These are phyloP conservation scores for Umimayanthus kanabou DNA, from an alignment of 92 coral and sea anemone species.

Conservation along the genomic window DNA sequence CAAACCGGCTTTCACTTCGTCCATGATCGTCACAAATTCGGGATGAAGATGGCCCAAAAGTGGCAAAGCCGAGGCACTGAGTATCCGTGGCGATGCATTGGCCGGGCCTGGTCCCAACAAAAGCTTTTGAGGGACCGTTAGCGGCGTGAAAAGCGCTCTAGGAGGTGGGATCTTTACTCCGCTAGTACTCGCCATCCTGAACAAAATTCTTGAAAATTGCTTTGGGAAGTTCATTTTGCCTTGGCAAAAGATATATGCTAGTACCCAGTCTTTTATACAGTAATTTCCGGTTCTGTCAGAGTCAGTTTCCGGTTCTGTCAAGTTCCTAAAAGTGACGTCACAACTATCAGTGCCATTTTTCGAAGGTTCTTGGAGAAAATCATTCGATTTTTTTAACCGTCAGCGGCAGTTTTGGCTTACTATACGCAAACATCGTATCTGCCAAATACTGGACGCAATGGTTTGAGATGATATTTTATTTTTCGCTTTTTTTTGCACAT, in stretches of 20 bases:
- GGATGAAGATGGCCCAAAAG: slow-evolving; percentile 90
- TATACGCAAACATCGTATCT: too few relatives aligned
- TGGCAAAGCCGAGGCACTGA: slow-evolving; percentile 83
- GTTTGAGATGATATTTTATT: too few relatives aligned
- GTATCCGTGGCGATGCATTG: slow-evolving; percentile 81
- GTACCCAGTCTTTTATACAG: slow-evolving; percentile 19
- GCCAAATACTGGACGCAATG: too few relatives aligned
- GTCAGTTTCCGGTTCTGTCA: too few relatives aligned
- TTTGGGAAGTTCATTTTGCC: not conserved
- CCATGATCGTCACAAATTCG: slow-evolving; percentile 49
- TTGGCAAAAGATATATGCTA: not conserved
- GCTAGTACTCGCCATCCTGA: slow-evolving; percentile 19
- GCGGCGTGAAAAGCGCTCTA: slow-evolving; percentile 75
- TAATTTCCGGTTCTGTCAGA: slow-evolving; percentile 8
- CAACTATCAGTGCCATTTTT: too few relatives aligned
- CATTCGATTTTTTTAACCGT: too few relatives aligned
- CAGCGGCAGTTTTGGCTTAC: too few relatives aligned
- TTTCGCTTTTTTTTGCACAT: too few relatives aligned
- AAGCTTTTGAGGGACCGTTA: slow-evolving; percentile 78
- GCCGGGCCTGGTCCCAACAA: slow-evolving; percentile 98
- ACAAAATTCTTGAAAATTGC: not conserved
- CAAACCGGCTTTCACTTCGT: slow-evolving; percentile 41
- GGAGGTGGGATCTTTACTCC: slow-evolving; percentile 63
- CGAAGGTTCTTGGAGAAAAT: too few relatives aligned
- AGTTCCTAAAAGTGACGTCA: not conserved